Percentiles rank a stretch among this genome's conserved stretches.
phyloP scores from a whole-genome alignment of 2,797 vertebrate genomes.

The Kryptolebias ocellatus region DNA sequence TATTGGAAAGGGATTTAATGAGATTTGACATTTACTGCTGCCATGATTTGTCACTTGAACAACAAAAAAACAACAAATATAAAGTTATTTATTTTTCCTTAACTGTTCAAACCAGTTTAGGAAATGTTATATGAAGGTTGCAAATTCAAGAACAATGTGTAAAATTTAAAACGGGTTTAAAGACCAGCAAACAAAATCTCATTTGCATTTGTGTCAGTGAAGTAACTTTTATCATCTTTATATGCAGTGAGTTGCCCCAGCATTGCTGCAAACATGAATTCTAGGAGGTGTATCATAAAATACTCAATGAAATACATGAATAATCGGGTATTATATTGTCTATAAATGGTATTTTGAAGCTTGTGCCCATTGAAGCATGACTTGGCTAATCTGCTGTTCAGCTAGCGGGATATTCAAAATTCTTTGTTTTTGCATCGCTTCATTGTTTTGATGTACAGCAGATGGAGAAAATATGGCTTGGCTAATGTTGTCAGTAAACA shows the following conservation, averaged over 20 bases:
- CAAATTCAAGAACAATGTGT: too few relatives aligned
- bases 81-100: too few relatives aligned
- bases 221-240: not conserved
- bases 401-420: not conserved
- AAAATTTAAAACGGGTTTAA: too few relatives aligned
- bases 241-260: not conserved
- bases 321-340: too few relatives aligned
- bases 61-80: too few relatives aligned
- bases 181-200: not conserved
- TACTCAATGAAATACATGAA: too few relatives aligned
- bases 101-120: too few relatives aligned
- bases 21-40: too few relatives aligned
- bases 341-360: not conserved
- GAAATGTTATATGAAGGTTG: too few relatives aligned
- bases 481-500: slow-evolving; percentile 26
- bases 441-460: slow-evolving; percentile 19
- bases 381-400: not conserved
- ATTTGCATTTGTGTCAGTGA: too few relatives aligned
- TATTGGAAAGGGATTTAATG: too few relatives aligned
- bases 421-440: slow-evolving; percentile 1
- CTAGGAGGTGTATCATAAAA: not conserved
- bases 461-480: slow-evolving; percentile 18
- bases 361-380: not conserved
- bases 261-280: not conserved
- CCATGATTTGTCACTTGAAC: too few relatives aligned